Evolutionary conservation across 2,797 vertebrate species (phyloP), one percentile per base, ranked within the genome.

Genomic region (Poeciliopsis infans): DNA sequence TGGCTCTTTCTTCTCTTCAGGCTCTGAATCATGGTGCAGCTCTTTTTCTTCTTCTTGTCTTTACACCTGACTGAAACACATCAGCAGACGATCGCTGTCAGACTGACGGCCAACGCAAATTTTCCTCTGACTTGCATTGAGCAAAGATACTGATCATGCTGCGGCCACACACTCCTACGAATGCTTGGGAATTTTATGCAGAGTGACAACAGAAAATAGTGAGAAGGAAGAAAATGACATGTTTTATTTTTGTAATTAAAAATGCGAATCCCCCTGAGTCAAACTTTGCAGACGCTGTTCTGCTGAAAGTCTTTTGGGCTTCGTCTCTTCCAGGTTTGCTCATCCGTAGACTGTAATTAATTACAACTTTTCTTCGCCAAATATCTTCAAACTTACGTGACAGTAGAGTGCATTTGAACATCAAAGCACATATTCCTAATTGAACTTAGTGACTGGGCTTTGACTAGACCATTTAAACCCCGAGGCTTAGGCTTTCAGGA

Each of bases 11-110:
- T 80, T 75, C 33, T 49, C 61, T 82, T 75, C 59, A 78, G 31
- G 79, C 77, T 87, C 46, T 83, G 80, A 87, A 55, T 87, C 85
- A 78, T 15, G 33, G 72, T 53, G 73, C 72, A 70, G 61, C 15
- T 33, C 6, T 31, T 31, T 18, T 59, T 31, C 28, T 57, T 13
- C 13, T 53, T 7, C 33, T 33, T 33, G 25, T 57, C 55, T 28
- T 59, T 31, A 36, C 31, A 72, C 51, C 82, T 57, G 75, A 47
- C 77, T 84, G 77, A 71, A 88, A 79, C 25, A 45, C 68, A 49
- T 82, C 18, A 25, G 74, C 33, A 57, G 70, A 83, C 55, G 5
- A 61, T 76, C n/a, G 10, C 76, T 33, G 23, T 51, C 46, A 75
- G 13, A 55, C 57, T 53, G 51, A 53, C 7, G 23, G 3, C 8